A percentile compares a stretch with the other conserved stretches of the same genome.
phyloP scores from a whole-genome alignment of 23 tunicate species.

The Botrylloides violaceus region DNA sequence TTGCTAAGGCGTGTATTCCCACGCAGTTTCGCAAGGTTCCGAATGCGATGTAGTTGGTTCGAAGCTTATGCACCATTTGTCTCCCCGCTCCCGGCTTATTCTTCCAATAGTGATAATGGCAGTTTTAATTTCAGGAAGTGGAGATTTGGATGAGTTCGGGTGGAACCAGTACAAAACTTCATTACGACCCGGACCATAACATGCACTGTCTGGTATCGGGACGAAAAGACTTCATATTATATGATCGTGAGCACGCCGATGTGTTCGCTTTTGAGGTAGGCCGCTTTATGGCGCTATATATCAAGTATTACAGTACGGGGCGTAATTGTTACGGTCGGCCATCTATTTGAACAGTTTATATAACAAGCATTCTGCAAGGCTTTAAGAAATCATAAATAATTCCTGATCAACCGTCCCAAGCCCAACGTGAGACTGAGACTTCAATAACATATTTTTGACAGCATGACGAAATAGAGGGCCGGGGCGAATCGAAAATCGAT shows the following conservation, averaged over 20 bases:
- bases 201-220: constrained; percentile 76
- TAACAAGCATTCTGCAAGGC: too few species aligned
- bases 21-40: too few species aligned
- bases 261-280: constrained; percentile 71
- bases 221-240: constrained; percentile 75
- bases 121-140: constrained; percentile 43
- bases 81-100: too few species aligned
- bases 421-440: not conserved
- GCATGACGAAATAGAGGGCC: constrained; percentile 54
- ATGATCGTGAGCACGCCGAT: constrained; percentile 53
- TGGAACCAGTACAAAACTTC: constrained; percentile 74
- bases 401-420: not conserved
- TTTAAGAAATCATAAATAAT: not conserved
- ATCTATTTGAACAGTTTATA: too few species aligned
- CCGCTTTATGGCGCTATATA: too few species aligned
- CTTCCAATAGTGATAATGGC: too few species aligned
- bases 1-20: too few species aligned
- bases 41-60: too few species aligned
- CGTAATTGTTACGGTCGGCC: too few species aligned
- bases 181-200: constrained; percentile 85
- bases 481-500: constrained; percentile 63
- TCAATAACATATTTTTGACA: constrained; percentile 4
- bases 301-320: too few species aligned
- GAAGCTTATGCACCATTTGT: too few species aligned
- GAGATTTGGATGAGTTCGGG: constrained; percentile 97